These are phyloP conservation scores for Alosa sapidissima DNA, from an alignment of 2,797 vertebrate species.

Conservation along the genomic window DNA sequence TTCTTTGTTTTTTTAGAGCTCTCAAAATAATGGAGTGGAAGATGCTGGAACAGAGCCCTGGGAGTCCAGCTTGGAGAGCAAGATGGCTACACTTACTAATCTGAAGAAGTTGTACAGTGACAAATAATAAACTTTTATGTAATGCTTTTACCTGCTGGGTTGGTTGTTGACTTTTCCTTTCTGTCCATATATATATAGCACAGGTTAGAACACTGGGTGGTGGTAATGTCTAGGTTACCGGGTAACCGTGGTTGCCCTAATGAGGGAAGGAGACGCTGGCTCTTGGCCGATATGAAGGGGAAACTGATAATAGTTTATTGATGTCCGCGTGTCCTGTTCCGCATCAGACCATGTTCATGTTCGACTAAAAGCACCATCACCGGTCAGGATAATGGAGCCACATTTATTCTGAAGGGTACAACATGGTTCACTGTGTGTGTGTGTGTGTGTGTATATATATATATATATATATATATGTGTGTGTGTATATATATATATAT, in stretches of 20 bases:
- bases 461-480: no score
- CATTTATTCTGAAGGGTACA: background rate
- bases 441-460: no score
- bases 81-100: slow-evolving; percentile 80
- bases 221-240: background rate
- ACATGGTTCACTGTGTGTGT: background rate
- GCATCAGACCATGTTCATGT: no score
- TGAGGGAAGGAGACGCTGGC: no score
- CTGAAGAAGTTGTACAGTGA: slow-evolving; percentile 87
- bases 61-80: slow-evolving; percentile 64
- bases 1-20: slow-evolving; percentile 64
- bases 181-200: background rate
- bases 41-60: slow-evolving; percentile 58
- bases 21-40: slow-evolving; percentile 54
- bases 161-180: background rate
- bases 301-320: no score
- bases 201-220: background rate
- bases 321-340: no score
- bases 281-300: no score
- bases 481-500: no score
- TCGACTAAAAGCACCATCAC: background rate
- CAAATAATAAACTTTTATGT: slow-evolving; percentile 81
- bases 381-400: background rate
- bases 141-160: slow-evolving; percentile 51
- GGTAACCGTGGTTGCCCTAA: no score